These are phyloP conservation scores for Trogon surrucura DNA, from an alignment of 2,113 vertebrate genomes.

Conservation along the genomic window DNA sequence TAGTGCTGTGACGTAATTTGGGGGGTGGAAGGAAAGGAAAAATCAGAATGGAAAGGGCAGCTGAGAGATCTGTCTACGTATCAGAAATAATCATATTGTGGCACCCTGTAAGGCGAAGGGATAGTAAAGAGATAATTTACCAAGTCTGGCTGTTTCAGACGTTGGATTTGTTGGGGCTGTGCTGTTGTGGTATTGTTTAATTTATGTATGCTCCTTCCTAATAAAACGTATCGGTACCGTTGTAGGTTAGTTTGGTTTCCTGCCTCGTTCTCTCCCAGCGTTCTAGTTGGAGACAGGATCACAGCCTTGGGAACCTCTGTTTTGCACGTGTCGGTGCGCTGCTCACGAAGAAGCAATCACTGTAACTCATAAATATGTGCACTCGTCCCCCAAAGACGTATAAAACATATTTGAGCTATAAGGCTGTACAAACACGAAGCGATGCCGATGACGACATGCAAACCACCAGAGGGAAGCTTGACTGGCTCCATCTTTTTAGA, in stretches of 20 bases:
- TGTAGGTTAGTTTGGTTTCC: background rate
- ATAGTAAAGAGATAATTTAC: background rate
- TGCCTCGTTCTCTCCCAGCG: background rate
- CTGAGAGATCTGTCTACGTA: background rate
- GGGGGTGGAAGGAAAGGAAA: background rate
- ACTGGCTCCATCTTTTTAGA: constrained; percentile 46
- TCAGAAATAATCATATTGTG: background rate
- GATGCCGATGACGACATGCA: constrained; percentile 52
- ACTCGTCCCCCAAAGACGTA: constrained; percentile 53
- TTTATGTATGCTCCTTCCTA: background rate
- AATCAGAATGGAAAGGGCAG: background rate
- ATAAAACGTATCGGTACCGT: background rate
- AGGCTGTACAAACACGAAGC: constrained; percentile 60
- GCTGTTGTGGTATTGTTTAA: background rate
- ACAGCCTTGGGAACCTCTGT: constrained; percentile 38
- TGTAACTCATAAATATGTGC: constrained; percentile 62
- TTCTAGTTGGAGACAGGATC: constrained; percentile 28
- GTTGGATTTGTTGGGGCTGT: background rate
- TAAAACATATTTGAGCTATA: constrained; percentile 68
- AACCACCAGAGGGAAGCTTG: constrained; percentile 46
- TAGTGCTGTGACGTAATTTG: background rate
- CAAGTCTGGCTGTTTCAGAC: background rate
- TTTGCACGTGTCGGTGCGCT: constrained; percentile 36
- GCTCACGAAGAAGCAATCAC: constrained; percentile 46
- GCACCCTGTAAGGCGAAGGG: background rate